Conservation (phyloP, 2,888 invertebrate genomes). For the Augiades crinisus region DNA sequence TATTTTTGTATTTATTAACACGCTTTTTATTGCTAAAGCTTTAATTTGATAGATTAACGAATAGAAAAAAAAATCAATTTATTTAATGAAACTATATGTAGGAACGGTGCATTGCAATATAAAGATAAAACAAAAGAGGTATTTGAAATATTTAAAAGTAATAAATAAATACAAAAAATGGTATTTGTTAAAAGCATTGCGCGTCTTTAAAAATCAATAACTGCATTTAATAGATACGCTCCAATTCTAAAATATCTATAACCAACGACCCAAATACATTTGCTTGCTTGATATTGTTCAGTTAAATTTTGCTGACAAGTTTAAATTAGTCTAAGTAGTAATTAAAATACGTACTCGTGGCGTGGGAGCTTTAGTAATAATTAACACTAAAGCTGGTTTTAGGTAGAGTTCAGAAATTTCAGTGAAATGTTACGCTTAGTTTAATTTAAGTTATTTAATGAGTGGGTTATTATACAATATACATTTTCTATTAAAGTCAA, state of each 20-base stretch:
- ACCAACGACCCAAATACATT: conserved; percentile 6
- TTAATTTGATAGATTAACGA: too few species aligned
- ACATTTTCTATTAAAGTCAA: too few species aligned
- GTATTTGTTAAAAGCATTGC: background rate
- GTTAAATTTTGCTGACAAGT: conserved; percentile 11
- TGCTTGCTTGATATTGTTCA: conserved; percentile 4
- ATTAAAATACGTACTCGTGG: background rate
- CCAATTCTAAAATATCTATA: background rate
- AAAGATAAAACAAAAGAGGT: too few species aligned
- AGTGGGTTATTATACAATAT: too few species aligned
- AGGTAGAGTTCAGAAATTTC: background rate
- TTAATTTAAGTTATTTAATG: too few species aligned
- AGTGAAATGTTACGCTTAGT: too few species aligned
- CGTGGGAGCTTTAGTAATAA: background rate
- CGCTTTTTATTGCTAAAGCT: too few species aligned
- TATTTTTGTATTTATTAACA: too few species aligned
- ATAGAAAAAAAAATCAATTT: too few species aligned
- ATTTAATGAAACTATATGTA: too few species aligned
- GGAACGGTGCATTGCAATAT: too few species aligned
- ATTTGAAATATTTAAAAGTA: background rate
- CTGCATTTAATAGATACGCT: background rate
- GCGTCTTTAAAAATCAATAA: background rate
- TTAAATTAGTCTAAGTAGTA: conserved; percentile 13
- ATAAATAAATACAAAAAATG: background rate
- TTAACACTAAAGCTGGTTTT: background rate